Evolutionary conservation across 1,140 invertebrate genomes (phyloP).

Genomic region (Lasioglossum albipes): DNA sequence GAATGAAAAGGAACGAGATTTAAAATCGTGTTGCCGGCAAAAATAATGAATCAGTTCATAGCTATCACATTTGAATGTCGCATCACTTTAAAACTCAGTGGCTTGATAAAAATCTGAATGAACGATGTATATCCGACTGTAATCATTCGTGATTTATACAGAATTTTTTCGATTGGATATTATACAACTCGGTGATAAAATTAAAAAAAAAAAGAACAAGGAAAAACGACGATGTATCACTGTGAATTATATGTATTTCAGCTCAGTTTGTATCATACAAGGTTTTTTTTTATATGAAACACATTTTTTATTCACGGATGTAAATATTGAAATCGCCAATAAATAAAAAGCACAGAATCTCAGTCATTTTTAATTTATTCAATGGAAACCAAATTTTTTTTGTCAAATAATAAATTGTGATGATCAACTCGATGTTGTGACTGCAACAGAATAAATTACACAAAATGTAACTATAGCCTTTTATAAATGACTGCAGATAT

Average conservation of each 20-base stretch:
- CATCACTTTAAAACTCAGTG: conserved; percentile 20
- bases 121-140: conserved; percentile 31
- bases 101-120: conserved; percentile 41
- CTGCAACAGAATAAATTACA: too few relatives aligned
- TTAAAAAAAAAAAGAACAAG: neutral
- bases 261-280: neutral
- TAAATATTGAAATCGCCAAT: neutral
- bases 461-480: too few relatives aligned
- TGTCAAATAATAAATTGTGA: too few relatives aligned
- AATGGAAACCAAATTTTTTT: too few relatives aligned
- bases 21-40: neutral
- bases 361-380: too few relatives aligned
- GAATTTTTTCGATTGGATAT: conserved; percentile 12
- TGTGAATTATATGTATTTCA: neutral
- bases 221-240: neutral
- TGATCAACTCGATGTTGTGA: too few relatives aligned
- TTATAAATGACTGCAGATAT: too few relatives aligned
- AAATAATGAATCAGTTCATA: conserved; percentile 3
- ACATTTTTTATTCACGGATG: neutral
- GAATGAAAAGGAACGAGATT: neutral
- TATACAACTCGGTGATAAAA: neutral
- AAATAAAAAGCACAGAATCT: too few relatives aligned
- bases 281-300: neutral
- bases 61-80: neutral
- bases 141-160: conserved; percentile 34